A percentile compares a stretch with the other conserved stretches of the same genome.
phyloP scores from a whole-genome alignment of 2,113 vertebrate species.

The Podilymbus podiceps region DNA sequence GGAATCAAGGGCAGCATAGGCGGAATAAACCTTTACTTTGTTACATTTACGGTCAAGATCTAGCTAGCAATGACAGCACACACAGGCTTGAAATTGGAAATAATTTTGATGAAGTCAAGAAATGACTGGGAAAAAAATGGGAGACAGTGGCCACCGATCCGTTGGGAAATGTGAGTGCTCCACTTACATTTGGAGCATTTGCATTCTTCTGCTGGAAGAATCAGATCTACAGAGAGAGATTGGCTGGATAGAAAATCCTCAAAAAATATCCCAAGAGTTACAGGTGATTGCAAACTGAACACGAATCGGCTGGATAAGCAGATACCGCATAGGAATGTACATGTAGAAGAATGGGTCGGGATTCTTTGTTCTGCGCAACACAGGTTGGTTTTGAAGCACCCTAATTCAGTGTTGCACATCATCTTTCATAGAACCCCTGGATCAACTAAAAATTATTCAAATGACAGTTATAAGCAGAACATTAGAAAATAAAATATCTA shows the following conservation, averaged over 20 bases:
- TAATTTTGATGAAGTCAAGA: background rate
- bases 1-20: background rate
- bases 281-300: background rate
- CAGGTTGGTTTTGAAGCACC: background rate
- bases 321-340: background rate
- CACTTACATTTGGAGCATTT: background rate
- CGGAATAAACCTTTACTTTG: background rate
- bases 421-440: background rate
- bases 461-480: background rate
- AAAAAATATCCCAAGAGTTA: background rate
- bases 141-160: background rate
- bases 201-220: background rate
- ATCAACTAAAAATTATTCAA: background rate
- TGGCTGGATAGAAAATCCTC: background rate
- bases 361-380: background rate
- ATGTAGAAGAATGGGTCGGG: background rate
- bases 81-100: background rate
- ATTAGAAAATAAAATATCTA: background rate
- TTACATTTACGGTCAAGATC: background rate
- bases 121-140: background rate
- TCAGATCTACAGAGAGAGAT: background rate
- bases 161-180: background rate
- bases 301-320: background rate
- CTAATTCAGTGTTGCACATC: background rate
- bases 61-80: background rate